These are phyloP conservation scores for Forbesichthys agassizii DNA, from an alignment of 2,113 vertebrate species.

Conservation along the genomic window DNA sequence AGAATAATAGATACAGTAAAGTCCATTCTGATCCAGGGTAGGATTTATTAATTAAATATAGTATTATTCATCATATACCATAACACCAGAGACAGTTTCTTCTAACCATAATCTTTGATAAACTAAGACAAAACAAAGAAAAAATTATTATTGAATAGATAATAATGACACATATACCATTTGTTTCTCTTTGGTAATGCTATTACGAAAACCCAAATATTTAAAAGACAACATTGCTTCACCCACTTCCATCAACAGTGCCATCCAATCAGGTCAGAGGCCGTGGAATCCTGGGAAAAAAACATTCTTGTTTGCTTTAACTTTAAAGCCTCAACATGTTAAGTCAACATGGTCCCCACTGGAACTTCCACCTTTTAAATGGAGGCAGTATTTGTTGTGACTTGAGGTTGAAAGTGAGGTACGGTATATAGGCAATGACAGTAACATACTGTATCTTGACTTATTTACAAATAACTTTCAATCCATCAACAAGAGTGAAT, in stretches of 20 bases:
- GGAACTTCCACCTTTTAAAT: slow-evolving; percentile 42
- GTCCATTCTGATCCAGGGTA: too few relatives aligned
- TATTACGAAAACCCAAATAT: slow-evolving; percentile 7
- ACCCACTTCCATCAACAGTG: slow-evolving; percentile 4
- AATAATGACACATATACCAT: background rate
- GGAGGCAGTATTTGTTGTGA: slow-evolving; percentile 6
- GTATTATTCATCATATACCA: too few relatives aligned
- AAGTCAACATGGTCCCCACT: slow-evolving; percentile 51
- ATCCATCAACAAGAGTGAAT: background rate
- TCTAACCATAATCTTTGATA: too few relatives aligned
- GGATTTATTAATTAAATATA: too few relatives aligned
- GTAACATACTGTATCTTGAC: slow-evolving; percentile 2
- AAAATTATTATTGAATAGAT: too few relatives aligned
- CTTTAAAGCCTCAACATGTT: slow-evolving; percentile 58
- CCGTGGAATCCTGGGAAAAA: slow-evolving; percentile 60
- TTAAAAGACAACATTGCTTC: background rate
- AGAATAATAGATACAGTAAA: too few relatives aligned
- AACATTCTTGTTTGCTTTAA: slow-evolving; percentile 64
- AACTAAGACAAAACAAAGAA: too few relatives aligned
- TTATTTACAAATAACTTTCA: background rate
- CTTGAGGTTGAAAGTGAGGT: background rate
- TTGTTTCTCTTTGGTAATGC: background rate
- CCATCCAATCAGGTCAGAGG: slow-evolving; percentile 20
- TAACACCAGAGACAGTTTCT: too few relatives aligned
- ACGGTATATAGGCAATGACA: background rate